Evolutionary conservation across 2,113 vertebrate genomes (phyloP).

Genomic region (Tragulus kanchil): DNA sequence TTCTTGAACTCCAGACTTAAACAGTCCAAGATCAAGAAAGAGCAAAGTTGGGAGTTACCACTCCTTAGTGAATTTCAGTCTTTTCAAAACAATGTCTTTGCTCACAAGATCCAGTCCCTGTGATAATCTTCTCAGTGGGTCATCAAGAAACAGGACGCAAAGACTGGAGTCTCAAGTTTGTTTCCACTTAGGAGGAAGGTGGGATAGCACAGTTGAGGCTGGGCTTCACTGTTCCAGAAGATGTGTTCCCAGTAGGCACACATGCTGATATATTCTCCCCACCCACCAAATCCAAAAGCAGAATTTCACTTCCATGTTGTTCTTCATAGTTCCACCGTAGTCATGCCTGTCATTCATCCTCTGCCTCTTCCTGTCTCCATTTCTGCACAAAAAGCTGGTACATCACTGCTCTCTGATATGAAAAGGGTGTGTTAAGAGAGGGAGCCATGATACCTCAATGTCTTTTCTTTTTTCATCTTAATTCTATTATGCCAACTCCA

Average conservation of each 20-base stretch:
- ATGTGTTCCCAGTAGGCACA: background rate
- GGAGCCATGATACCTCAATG: background rate
- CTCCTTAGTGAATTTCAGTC: background rate
- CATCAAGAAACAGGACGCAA: background rate
- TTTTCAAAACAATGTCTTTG: background rate
- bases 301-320: background rate
- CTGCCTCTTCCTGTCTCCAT: background rate
- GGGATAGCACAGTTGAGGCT: background rate
- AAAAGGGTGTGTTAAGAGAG: background rate
- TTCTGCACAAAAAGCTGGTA: background rate
- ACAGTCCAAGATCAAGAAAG: background rate
- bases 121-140: background rate
- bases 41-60: background rate
- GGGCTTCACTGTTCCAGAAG: background rate
- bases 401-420: background rate
- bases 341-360: background rate
- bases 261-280: background rate
- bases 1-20: background rate
- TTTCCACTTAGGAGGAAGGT: background rate
- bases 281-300: background rate
- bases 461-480: constrained; percentile 15
- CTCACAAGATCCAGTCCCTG: background rate
- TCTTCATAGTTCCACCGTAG: background rate
- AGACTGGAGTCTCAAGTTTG: background rate
- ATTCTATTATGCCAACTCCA: constrained; percentile 76